Evolutionary conservation across 1,140 invertebrate genomes (phyloP).

Genomic region (Drosophila nigromelanica): DNA sequence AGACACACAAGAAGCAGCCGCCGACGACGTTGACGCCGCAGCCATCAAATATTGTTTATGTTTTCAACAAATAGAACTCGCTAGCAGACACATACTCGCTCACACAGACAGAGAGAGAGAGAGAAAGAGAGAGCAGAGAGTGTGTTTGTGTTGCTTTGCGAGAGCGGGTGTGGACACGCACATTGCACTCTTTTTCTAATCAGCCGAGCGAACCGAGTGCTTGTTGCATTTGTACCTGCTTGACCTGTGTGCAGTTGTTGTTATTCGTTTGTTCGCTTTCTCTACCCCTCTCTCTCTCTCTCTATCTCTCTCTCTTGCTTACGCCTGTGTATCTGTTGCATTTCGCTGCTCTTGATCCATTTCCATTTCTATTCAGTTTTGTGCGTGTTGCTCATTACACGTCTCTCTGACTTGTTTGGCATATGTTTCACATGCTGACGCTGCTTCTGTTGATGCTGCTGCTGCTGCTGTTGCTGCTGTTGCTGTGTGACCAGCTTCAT

Average conservation of each 20-base stretch:
- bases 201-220: conserved; percentile 60
- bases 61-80: conserved; percentile 64
- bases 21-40: conserved; percentile 30
- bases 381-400: conserved; percentile 77
- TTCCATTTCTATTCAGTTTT: conserved; percentile 76
- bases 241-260: conserved; percentile 61
- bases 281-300: neutral
- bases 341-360: conserved; percentile 78
- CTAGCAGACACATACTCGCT: conserved; percentile 12
- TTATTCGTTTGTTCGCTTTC: conserved; percentile 10
- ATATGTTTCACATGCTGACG: conserved; percentile 39
- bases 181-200: conserved; percentile 78
- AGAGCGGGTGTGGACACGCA: conserved; percentile 42
- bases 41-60: conserved; percentile 80
- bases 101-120: neutral
- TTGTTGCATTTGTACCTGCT: conserved; percentile 82
- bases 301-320: conserved; percentile 12
- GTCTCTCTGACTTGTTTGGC: conserved; percentile 33
- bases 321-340: conserved; percentile 45
- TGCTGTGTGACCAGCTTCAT: conserved; percentile 54
- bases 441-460: conserved; percentile 8
- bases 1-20: conserved; percentile 72
- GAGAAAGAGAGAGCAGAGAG: neutral
- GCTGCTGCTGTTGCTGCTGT: conserved; percentile 17
- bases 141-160: neutral